Conservation (phyloP, 2,888 invertebrate species). For the Acanthopleura granulata region DNA sequence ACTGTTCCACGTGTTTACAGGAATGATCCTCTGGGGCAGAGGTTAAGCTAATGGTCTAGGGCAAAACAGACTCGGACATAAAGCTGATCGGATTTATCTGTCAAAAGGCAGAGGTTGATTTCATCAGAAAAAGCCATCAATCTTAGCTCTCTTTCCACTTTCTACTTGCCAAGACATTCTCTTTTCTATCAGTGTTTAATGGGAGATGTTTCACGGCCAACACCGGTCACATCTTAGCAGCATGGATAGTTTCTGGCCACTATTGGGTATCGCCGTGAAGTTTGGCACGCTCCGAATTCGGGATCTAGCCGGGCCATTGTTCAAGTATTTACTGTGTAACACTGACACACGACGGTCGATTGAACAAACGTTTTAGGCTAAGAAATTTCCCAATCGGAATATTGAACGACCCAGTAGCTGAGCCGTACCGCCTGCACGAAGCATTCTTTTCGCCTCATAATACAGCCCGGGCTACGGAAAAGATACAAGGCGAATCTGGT, state of each 20-base stretch:
- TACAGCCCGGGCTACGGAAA: slow-evolving; percentile 4
- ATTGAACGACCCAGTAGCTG: background rate
- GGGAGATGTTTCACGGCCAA: no score
- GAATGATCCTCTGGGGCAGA: no score
- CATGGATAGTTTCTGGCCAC: background rate
- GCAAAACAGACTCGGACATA: no score
- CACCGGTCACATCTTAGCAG: no score
- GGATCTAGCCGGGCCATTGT: slow-evolving; percentile 5
- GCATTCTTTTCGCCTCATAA: background rate
- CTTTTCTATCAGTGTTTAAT: no score
- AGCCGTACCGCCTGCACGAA: background rate
- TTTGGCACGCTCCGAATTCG: slow-evolving; percentile 5
- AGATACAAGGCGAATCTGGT: slow-evolving; percentile 7
- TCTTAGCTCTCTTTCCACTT: no score
- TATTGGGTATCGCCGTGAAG: background rate
- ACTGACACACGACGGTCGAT: slow-evolving; percentile 1
- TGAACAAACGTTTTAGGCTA: slow-evolving; percentile 5
- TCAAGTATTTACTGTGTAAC: slow-evolving; percentile 12
- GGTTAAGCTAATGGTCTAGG: no score
- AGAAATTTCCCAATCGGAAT: slow-evolving; percentile 10
- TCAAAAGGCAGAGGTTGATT: no score
- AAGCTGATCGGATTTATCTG: no score
- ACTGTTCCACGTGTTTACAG: no score
- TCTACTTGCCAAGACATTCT: no score
- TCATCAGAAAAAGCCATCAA: no score